phyloP scores from a whole-genome alignment of 2,113 vertebrate genomes.

The Orientallactaga bullata region DNA sequence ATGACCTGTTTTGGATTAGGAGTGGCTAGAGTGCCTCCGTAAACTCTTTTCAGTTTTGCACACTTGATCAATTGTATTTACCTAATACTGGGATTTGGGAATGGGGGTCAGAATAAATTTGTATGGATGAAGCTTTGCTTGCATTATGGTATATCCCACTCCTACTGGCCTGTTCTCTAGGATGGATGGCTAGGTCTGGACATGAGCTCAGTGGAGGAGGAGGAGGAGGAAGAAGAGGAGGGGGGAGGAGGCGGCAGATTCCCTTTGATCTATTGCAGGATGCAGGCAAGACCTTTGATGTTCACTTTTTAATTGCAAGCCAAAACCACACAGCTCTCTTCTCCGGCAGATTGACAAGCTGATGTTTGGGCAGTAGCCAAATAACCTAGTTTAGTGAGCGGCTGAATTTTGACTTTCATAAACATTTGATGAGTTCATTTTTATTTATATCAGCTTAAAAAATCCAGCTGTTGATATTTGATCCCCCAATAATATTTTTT shows the following conservation, averaged over 20 bases:
- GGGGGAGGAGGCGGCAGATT: background rate
- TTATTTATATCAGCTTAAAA: slow-evolving; percentile 65
- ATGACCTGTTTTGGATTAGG: background rate
- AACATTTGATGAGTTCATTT: slow-evolving; percentile 74
- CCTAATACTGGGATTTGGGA: background rate
- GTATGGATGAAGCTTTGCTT: background rate
- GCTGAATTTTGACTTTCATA: slow-evolving; percentile 63
- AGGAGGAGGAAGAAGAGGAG: background rate
- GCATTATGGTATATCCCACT: background rate
- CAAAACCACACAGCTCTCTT: background rate
- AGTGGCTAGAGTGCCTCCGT: background rate
- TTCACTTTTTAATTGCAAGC: slow-evolving; percentile 55
- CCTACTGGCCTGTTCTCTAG: background rate
- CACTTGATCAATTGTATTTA: background rate
- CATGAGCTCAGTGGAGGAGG: background rate
- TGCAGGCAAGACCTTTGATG: background rate
- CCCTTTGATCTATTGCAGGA: slow-evolving; percentile 1
- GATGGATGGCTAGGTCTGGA: background rate
- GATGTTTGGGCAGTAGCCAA: slow-evolving; percentile 69
- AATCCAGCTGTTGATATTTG: slow-evolving; percentile 64
- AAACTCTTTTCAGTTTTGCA: background rate
- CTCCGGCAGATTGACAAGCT: slow-evolving; percentile 22
- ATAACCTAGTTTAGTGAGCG: slow-evolving; percentile 40
- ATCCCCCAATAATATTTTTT: background rate
- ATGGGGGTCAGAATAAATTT: background rate